These are phyloP conservation scores for Gephyroberyx darwinii DNA, from an alignment of 2,797 vertebrate genomes.

Conservation along the genomic window DNA sequence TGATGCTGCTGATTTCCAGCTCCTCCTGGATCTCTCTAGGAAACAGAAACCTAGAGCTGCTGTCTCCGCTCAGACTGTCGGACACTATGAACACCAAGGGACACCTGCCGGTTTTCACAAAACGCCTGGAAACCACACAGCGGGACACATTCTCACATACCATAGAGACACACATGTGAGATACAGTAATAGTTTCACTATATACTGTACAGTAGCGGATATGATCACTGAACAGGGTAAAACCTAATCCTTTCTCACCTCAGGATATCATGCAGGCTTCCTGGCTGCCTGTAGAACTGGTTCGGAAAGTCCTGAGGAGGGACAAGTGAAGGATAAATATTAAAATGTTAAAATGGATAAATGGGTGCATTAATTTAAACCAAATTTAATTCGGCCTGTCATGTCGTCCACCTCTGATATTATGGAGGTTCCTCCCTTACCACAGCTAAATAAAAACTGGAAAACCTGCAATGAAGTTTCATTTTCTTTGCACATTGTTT, in stretches of 20 bases:
- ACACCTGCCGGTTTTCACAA: constrained; percentile 83
- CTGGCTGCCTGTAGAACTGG: constrained; percentile 92
- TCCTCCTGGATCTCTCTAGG: constrained; percentile 89
- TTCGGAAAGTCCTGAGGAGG: constrained; percentile 92
- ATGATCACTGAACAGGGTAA: background rate
- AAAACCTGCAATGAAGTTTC: no score
- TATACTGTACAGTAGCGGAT: background rate
- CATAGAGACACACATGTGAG: background rate
- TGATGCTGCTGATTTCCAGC: constrained; percentile 84
- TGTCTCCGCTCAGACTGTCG: constrained; percentile 88
- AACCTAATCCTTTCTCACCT: constrained; percentile 80
- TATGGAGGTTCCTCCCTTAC: no score
- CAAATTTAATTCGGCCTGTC: no score
- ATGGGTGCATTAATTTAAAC: background rate
- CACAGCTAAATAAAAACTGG: no score
- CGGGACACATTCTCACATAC: background rate
- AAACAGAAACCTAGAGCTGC: constrained; percentile 86
- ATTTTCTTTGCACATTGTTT: background rate
- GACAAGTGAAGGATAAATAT: constrained; percentile 22
- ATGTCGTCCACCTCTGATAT: background rate
- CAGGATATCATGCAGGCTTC: constrained; percentile 88
- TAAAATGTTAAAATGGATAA: no score
- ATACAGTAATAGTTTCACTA: background rate
- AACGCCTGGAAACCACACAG: constrained; percentile 79
- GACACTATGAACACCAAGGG: constrained; percentile 92